A percentile compares a stretch with the other conserved stretches of the same genome.
Evolutionary conservation across 92 coral and sea anemone genomes (phyloP).

Genomic region (Actinernus sp.): DNA sequence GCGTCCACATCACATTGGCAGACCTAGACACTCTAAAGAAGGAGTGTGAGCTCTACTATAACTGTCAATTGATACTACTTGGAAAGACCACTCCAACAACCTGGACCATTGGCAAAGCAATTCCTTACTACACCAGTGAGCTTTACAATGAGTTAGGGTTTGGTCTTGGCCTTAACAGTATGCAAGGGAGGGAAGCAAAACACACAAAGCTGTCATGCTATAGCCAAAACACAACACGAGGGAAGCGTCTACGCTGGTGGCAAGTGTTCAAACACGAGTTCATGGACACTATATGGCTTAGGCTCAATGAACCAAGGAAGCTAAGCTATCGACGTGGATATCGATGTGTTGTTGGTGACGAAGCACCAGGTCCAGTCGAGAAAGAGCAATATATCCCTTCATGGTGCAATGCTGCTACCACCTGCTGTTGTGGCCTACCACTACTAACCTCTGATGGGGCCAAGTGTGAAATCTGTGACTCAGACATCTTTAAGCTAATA

Average conservation of each 20-base stretch:
- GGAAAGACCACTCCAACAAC: constrained; percentile 10
- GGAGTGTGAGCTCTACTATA: constrained; percentile 11
- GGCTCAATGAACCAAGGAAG: constrained; percentile 15
- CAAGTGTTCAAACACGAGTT: constrained; percentile 54
- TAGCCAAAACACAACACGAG: constrained; percentile 40
- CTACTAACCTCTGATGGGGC: not conserved
- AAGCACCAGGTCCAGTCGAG: constrained; percentile 8
- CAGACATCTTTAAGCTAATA: constrained; percentile 6
- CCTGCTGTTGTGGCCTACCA: constrained; percentile 42
- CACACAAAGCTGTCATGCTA: constrained; percentile 31
- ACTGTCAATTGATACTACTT: constrained; percentile 22
- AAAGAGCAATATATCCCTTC: constrained; percentile 35
- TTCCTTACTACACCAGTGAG: constrained; percentile 13
- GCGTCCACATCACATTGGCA: constrained; percentile 10
- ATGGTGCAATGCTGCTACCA: constrained; percentile 7
- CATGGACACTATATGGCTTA: constrained; percentile 34
- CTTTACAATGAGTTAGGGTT: constrained; percentile 3
- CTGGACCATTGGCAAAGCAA: constrained; percentile 26
- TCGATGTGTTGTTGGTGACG: constrained; percentile 33
- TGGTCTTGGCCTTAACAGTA: constrained; percentile 31
- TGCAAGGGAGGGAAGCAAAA: too few species aligned
- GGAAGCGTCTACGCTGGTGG: constrained; percentile 41
- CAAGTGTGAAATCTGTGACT: constrained; percentile 25
- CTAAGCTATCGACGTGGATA: constrained; percentile 14
- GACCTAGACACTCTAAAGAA: not conserved